Base-by-base conservation (phyloP, 2,113 vertebrate genomes). In the Semnornis frantzii region DNA sequence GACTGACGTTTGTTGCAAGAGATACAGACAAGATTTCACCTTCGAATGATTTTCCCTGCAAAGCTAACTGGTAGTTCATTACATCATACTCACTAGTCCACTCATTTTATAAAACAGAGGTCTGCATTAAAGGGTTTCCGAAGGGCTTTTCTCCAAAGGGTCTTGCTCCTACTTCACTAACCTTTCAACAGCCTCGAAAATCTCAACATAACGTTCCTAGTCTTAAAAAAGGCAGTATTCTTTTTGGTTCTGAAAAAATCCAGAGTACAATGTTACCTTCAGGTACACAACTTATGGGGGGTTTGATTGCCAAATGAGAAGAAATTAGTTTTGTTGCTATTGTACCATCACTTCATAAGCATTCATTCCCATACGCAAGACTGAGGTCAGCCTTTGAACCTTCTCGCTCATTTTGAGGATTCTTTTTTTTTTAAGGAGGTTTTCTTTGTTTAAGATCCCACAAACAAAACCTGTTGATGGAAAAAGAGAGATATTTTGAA, bases 401-500 rank as follows among this genome's bases (percentile, higher is more conserved):
- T 74, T 84, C 77, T 66, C 3, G 0, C 59, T 95, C 70, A 86
- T 92, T 96, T 90, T 59, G 78, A 95, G 80, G 80, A 71, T 50
- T 92, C 75, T 74, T 92, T 93, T 28, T 55, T 55, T 93, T 89
- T 82, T 39, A 85, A 93, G 89, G 78, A 92, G 62, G 64, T 89
- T 86, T 93, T 81, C 92, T 89, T 86, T 92, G 86, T 70, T 97
- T 94, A 93, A 97, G 92, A 96, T 96, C 92, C 97, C 97, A 97
- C 95, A 96, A 97, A 97, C 92, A 97, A 97, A 90, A 95, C 96
- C 87, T 98, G 81, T 97, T 90, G 96, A 97, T 97, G 96, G 97
- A 98, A 97, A 98, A 98, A 97, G 97, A 97, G 97, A 98, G 97
- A 97, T 98, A 84, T 96, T 97, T 98, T 98, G 98, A 98, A 97